Evolutionary conservation across 1,140 invertebrate species (phyloP).

Genomic region (Magallana angulata): DNA sequence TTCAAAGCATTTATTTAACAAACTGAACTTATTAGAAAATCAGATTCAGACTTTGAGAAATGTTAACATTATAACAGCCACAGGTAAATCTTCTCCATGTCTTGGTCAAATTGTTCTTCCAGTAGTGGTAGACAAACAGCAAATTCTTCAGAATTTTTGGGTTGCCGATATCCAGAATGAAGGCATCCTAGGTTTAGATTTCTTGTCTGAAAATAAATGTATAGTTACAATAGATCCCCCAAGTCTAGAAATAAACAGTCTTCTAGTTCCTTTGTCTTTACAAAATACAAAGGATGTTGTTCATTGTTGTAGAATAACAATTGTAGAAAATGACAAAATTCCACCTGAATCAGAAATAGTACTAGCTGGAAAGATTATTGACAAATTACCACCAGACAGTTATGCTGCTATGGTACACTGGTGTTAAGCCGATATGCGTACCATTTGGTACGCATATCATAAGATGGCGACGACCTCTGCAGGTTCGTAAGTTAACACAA

Average conservation of each 20-base stretch:
- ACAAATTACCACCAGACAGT: background rate
- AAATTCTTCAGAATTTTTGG: constrained; percentile 14
- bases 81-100: constrained; percentile 22
- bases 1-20: background rate
- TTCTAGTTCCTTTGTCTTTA: constrained; percentile 19
- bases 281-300: constrained; percentile 6
- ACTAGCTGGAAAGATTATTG: constrained; percentile 33
- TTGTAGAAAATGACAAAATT: constrained; percentile 7
- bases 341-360: constrained; percentile 32
- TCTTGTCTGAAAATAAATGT: constrained; percentile 12
- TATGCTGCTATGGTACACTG: too few relatives aligned
- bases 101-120: background rate
- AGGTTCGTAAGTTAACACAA: too few relatives aligned
- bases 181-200: constrained; percentile 41
- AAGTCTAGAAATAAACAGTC: constrained; percentile 29
- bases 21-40: background rate
- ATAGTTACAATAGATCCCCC: constrained; percentile 24
- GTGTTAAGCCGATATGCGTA: too few relatives aligned
- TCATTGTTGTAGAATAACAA: constrained; percentile 43
- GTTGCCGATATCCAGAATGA: constrained; percentile 46
- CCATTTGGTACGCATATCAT: too few relatives aligned
- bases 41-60: background rate
- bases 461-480: too few relatives aligned
- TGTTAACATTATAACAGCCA: constrained; percentile 32
- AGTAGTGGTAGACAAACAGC: background rate